A percentile compares a stretch with the other conserved stretches of the same genome.
These are phyloP conservation scores for Koerneria pararmatus DNA, from an alignment of 2,888 invertebrate species.

Conservation along the genomic window DNA sequence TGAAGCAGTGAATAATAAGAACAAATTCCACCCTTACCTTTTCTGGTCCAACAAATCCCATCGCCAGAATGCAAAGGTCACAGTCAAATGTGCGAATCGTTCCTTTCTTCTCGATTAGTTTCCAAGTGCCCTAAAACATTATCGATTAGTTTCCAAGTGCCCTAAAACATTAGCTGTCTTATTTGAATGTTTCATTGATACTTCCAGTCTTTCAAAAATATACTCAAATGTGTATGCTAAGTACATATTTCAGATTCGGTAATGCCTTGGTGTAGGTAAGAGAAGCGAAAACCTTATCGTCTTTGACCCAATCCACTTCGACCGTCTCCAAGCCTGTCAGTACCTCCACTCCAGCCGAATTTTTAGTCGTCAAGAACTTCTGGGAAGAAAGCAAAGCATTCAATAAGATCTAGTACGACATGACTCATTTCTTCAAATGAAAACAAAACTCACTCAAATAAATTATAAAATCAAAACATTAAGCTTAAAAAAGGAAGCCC, in stretches of 20 bases:
- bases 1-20: too few species aligned
- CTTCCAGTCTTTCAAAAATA: too few species aligned
- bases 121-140: constrained; percentile 75
- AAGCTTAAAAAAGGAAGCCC: too few species aligned
- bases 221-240: too few species aligned
- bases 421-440: constrained; percentile 5
- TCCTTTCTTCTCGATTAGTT: constrained; percentile 80
- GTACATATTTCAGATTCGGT: background rate
- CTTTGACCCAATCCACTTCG: constrained; percentile 87
- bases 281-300: too few species aligned
- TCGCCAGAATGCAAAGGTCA: constrained; percentile 85
- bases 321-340: constrained; percentile 84
- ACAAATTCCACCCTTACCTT: too few species aligned
- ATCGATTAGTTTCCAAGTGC: background rate
- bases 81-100: constrained; percentile 74
- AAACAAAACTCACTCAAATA: background rate
- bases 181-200: too few species aligned
- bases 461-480: too few species aligned
- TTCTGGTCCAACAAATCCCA: constrained; percentile 76
- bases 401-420: too few species aligned
- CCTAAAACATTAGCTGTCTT: too few species aligned
- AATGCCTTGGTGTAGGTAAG: too few species aligned
- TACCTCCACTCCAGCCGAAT: constrained; percentile 46
- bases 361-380: constrained; percentile 45
- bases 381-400: constrained; percentile 14